These are phyloP conservation scores for Andrena hattorfiana DNA, from an alignment of 2,888 invertebrate genomes.

Conservation along the genomic window DNA sequence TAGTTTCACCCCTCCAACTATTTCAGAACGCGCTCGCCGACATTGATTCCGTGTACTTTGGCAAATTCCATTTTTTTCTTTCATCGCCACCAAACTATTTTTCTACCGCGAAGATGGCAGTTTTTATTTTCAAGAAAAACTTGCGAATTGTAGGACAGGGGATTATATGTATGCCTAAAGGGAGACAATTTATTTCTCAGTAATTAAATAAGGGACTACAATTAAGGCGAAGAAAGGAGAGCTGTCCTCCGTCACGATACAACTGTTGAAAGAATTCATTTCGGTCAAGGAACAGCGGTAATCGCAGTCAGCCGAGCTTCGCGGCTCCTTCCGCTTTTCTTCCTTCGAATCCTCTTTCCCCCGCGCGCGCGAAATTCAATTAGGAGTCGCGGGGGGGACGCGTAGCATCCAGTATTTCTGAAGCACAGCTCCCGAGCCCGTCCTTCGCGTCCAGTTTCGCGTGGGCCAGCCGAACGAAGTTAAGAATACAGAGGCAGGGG, in stretches of 20 bases:
- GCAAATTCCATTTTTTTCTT: not conserved
- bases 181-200: no score
- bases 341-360: conserved; percentile 1
- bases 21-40: not conserved
- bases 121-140: no score
- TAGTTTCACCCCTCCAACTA: not conserved
- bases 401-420: conserved; percentile 17
- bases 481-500: conserved; percentile 25
- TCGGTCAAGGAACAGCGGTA: conserved; percentile 30
- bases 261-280: conserved; percentile 20
- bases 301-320: conserved; percentile 3
- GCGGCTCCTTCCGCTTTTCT: conserved; percentile 28
- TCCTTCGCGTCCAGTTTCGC: no score
- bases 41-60: not conserved
- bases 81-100: no score
- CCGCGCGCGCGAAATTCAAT: conserved; percentile 44
- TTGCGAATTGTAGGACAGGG: no score
- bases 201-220: not conserved
- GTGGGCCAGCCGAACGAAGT: conserved; percentile 32
- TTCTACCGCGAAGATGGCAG: no score
- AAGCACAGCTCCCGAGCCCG: conserved; percentile 18
- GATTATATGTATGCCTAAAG: no score
- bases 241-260: not conserved
- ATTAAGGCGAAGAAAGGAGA: not conserved
- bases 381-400: conserved; percentile 17